phyloP scores from a whole-genome alignment of 2,888 invertebrate species.

The Mantis religiosa region DNA sequence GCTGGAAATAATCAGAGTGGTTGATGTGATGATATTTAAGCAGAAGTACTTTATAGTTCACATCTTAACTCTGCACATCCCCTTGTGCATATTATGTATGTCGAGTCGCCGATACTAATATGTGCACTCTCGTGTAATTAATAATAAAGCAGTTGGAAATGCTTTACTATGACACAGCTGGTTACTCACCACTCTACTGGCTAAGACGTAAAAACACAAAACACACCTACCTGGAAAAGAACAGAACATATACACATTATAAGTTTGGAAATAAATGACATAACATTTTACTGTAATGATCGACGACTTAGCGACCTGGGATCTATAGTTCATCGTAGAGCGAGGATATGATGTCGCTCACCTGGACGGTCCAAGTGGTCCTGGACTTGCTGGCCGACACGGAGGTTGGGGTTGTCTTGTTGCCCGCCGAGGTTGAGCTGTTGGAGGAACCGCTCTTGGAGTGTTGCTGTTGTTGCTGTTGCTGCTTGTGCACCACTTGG shows the following conservation, averaged over 20 bases:
- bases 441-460: conserved; percentile 24
- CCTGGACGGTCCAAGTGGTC: conserved; percentile 42
- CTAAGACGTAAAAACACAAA: neutral
- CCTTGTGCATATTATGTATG: too few relatives aligned
- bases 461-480: conserved; percentile 32
- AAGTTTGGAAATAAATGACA: neutral
- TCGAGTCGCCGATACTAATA: too few relatives aligned
- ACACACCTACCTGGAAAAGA: neutral
- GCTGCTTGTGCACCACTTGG: conserved; percentile 44
- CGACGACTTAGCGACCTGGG: too few relatives aligned
- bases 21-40: too few relatives aligned
- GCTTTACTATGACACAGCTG: neutral
- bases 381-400: conserved; percentile 33
- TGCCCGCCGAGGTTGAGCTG: conserved; percentile 36
- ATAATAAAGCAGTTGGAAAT: too few relatives aligned
- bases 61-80: too few relatives aligned
- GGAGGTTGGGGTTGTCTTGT: conserved; percentile 4
- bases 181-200: neutral
- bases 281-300: neutral
- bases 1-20: too few relatives aligned
- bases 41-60: too few relatives aligned
- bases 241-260: neutral
- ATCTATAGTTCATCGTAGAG: too few relatives aligned
- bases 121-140: too few relatives aligned
- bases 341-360: conserved; percentile 27